phyloP scores from a whole-genome alignment of 2,113 vertebrate genomes.

The Pteruthius melanotis region DNA sequence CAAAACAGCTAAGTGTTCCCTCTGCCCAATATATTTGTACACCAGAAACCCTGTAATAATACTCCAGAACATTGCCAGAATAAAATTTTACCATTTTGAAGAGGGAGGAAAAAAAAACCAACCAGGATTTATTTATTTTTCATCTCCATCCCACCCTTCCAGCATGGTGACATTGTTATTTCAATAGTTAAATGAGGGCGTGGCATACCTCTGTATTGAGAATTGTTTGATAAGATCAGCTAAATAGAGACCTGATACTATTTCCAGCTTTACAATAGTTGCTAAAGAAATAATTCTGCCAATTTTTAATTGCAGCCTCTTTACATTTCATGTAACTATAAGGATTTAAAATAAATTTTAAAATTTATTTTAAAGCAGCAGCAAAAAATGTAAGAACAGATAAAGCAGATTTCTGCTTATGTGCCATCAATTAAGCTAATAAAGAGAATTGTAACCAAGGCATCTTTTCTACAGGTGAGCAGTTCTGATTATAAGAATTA shows the following conservation, averaged over 20 bases:
- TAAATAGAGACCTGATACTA: neutral
- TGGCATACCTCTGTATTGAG: neutral
- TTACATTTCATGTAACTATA: neutral
- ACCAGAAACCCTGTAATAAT: neutral
- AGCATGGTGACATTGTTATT: neutral
- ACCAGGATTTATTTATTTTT: neutral
- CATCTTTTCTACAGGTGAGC: neutral
- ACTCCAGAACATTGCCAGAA: neutral
- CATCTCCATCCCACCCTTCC: neutral
- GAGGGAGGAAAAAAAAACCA: too few species aligned
- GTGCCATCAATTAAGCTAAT: neutral
- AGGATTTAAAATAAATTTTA: neutral
- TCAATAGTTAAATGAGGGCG: neutral
- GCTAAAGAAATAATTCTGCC: neutral
- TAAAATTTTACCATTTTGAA: neutral
- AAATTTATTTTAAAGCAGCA: neutral
- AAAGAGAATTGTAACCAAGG: neutral
- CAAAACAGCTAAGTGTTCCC: neutral
- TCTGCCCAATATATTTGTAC: neutral
- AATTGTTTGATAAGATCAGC: neutral
- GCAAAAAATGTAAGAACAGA: neutral
- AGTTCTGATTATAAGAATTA: neutral
- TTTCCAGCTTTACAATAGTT: neutral
- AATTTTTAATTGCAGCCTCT: neutral
- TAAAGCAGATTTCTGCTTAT: neutral